phyloP scores from a whole-genome alignment of 2,113 vertebrate genomes.

The Coptodon rendalli region DNA sequence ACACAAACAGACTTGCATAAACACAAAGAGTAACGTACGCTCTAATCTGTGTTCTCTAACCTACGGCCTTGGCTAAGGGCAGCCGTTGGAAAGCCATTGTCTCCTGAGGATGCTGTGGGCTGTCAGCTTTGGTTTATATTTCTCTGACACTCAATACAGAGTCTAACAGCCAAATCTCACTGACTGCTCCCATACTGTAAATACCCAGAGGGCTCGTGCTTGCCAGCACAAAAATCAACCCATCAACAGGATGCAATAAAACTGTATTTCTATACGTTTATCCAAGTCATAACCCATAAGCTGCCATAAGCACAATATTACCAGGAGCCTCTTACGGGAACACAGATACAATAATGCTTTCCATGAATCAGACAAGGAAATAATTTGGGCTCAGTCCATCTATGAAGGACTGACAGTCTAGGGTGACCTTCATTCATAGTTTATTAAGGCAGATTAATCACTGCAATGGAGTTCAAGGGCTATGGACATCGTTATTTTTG shows the following conservation, averaged over 20 bases:
- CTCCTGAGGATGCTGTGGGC: conserved; percentile 38
- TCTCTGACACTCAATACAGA: conserved; percentile 44
- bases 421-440: not conserved
- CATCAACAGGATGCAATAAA: conserved; percentile 46
- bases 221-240: conserved; percentile 18
- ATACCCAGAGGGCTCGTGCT: conserved; percentile 14
- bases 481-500: conserved; percentile 23
- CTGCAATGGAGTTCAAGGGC: not conserved
- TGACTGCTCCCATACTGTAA: not conserved
- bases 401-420: not conserved
- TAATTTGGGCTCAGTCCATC: not conserved
- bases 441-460: not conserved
- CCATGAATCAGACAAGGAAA: not conserved
- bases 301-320: not conserved
- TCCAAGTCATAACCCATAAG: conserved; percentile 21
- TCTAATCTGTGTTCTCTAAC: conserved; percentile 15
- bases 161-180: conserved; percentile 22
- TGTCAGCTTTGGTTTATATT: conserved; percentile 48
- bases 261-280: conserved; percentile 11
- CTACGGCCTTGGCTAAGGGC: conserved; percentile 41
- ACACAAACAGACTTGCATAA: not conserved
- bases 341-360: not conserved
- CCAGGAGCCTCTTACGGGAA: conserved; percentile 3
- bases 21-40: conserved; percentile 19
- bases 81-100: conserved; percentile 35